Evolutionary conservation across 1,140 invertebrate species (phyloP).

Genomic region (Fopius arisanus): DNA sequence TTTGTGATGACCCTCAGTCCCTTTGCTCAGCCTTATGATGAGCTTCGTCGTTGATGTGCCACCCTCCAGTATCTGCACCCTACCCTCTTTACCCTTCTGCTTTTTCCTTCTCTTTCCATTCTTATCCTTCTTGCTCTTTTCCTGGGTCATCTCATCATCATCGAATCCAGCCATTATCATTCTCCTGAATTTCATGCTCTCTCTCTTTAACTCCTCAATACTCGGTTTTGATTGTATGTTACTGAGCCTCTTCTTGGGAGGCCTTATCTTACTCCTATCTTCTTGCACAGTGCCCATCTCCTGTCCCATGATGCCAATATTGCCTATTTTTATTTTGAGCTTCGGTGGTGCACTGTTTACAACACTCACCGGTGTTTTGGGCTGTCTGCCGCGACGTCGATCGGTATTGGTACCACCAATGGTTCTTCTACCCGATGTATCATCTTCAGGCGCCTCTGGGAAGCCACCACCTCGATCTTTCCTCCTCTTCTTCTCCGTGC

Average conservation of each 20-base stretch:
- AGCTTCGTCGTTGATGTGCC: conserved; percentile 72
- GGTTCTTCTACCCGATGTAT: conserved; percentile 59
- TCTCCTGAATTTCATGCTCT: conserved; percentile 88
- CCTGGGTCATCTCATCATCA: conserved; percentile 69
- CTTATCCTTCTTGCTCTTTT: conserved; percentile 71
- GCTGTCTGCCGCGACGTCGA: conserved; percentile 67
- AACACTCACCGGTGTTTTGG: conserved; percentile 42
- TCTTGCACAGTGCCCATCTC: conserved; percentile 53
- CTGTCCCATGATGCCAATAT: conserved; percentile 66
- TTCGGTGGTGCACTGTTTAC: conserved; percentile 70
- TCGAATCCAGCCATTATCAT: conserved; percentile 84
- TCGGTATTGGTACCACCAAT: conserved; percentile 51
- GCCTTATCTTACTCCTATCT: conserved; percentile 70
- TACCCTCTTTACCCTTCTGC: conserved; percentile 69
- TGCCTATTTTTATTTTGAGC: conserved; percentile 84
- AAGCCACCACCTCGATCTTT: conserved; percentile 66
- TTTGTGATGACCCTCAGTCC: conserved; percentile 35
- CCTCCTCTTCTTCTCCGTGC: conserved; percentile 74
- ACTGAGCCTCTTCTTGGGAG: conserved; percentile 81
- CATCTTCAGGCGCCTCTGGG: conserved; percentile 38
- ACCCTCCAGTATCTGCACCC: conserved; percentile 70
- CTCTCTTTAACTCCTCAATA: conserved; percentile 79
- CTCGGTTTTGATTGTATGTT: conserved; percentile 71
- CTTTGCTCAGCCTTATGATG: conserved; percentile 71
- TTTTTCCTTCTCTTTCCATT: conserved; percentile 71